Conservation (phyloP, 2,113 vertebrate species). For the Zapus hudsonius region DNA sequence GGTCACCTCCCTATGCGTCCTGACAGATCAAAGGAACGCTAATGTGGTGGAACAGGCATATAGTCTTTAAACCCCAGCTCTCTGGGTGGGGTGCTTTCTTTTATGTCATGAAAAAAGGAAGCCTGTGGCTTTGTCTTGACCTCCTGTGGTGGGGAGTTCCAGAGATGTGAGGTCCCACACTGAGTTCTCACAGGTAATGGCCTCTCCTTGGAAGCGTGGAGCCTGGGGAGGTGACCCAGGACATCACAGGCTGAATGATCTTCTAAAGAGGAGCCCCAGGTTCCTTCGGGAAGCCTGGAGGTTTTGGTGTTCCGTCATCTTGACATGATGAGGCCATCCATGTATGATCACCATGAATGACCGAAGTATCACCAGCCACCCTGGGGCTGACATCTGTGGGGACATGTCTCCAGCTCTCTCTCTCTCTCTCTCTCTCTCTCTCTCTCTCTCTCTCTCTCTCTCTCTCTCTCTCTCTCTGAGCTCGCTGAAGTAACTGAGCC, state of each 20-base stretch:
- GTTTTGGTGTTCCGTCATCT: background rate
- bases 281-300: background rate
- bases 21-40: conserved; percentile 57
- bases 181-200: no score
- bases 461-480: no score
- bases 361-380: background rate
- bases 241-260: background rate
- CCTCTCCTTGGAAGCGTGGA: no score
- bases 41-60: background rate
- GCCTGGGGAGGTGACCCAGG: no score
- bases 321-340: background rate
- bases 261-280: background rate
- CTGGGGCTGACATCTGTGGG: background rate
- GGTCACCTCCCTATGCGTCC: background rate
- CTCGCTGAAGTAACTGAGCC: background rate
- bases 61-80: conserved; percentile 37
- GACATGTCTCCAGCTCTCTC: background rate
- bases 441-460: no score
- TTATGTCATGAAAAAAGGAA: conserved; percentile 62
- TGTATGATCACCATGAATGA: background rate
- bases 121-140: conserved; percentile 46
- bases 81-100: conserved; percentile 56
- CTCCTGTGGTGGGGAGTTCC: conserved; percentile 46
- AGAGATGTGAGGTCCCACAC: conserved; percentile 56
- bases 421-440: no score